Evolutionary conservation across 2,113 vertebrate genomes (phyloP), one percentile per base, ranked within the genome.

Genomic region (Caranx melampygus): DNA sequence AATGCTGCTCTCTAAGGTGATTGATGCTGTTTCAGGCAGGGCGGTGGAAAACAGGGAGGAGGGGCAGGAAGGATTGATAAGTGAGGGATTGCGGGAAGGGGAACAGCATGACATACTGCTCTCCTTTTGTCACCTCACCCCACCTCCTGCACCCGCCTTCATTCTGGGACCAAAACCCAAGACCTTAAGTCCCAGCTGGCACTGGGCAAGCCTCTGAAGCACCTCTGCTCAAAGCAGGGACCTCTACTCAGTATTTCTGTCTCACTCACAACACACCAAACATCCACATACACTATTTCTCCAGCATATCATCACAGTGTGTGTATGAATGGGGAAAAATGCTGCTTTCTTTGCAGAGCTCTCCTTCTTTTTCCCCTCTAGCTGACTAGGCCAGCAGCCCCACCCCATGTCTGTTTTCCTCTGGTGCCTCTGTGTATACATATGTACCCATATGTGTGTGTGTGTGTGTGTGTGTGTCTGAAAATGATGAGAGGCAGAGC

Each of bases 1-100:
- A 83, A 87, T 75, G 81, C 73, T 86, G 85, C 69, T 72, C 73
- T 80, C 45, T 2, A 51, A 52, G 62, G 72, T 80, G 87, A 88
- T 75, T 78, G 82, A 83, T 86, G 76, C 26, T 13, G 12, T 75
- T 76, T 35, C 42, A n/a, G 45, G 66, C 49, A 86, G 85, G 86
- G 87, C 3, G 65, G 81, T n/a, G 75, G 72, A 61, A 60, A 84
- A 67, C 18, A 34, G 33, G 68, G 35, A n/a, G 31, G 77, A 2
- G 33, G 44, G 63, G 69, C 44, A 14, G 54, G 58, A 15, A 40
- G 64, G 51, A 67, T 66, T 86, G 61, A 85, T 80, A 71, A 77
- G 21, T 52, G 55, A 78, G 10, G 33, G 44, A 73, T 81, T 89
- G 88, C 81, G 7, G 86, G 82, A 82, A 78, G 47, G 70, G 6